Evolutionary conservation across 2,797 vertebrate species (phyloP), one percentile per base, ranked within the genome.

Genomic region (Trachurus trachurus): DNA sequence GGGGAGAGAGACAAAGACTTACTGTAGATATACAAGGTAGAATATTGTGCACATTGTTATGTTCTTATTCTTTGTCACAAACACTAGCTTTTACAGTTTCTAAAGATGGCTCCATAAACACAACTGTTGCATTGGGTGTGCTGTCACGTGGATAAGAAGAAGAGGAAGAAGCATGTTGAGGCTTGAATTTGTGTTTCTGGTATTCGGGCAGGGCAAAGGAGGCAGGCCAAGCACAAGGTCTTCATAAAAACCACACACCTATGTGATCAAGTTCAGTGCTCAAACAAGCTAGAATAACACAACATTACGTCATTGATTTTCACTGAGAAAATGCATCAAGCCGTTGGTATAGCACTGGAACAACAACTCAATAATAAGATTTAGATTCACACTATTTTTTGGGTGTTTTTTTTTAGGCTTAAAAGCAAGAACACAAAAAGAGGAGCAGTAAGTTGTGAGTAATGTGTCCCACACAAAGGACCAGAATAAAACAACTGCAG

Each of bases 181-280:
- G 64, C 93, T 74, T 92, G 93, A 85, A 12, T 77, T 61, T 78
- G 73, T 84, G 21, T 57, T 66, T 88, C 34, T 76, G 89, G 91
- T 91, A 94, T 94, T 92, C 78, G 87, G 90, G 89, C 60, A 66
- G 57, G 87, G 88, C 50, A 54, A 29, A 57, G 39, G 44, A 60
- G 31, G 39, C 4, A 53, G 40, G 70, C 50, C 45, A 47, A 68
- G 57, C 19, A 65, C 42, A 61, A 15, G 19, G 56, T 67, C 58
- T 64, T 9, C 11, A 21, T 6, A 44, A 59, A 44, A 42, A 12
- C 2, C 3, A 71, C 74, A 4, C 31, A 71, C 40, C 15, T 26
- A 9, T 31, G 66, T 69, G 29, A 60, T 22, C 4, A 71, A 67
- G 64, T 76, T 78, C 44, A 80, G 44, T 2, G 57, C 17, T 66